Base-by-base conservation (phyloP, 2,888 invertebrate species). In the Isoperla grammatica region DNA sequence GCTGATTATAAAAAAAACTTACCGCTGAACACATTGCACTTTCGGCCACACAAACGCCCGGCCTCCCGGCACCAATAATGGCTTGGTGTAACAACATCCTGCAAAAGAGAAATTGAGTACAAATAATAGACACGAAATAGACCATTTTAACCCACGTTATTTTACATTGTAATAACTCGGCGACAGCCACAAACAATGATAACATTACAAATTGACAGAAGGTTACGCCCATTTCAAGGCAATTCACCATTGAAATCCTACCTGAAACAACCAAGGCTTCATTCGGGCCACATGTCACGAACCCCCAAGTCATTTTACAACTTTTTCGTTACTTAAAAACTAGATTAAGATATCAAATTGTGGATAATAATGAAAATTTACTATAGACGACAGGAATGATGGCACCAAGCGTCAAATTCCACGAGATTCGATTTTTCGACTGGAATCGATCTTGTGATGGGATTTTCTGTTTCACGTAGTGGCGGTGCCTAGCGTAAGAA, bases 31-130 rank as follows among this genome's bases (percentile, higher is more conserved):
- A 74, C 83, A 84, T 73, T 92, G 91, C 65, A 97, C 82, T 8
- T 88, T 81, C 2, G 98, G 98, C 95, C 95, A 96, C 13, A 98
- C 96, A 77, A 97, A 98, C 20, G 95, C 95, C 57, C 97, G 82
- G 9, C 98, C 98, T 63, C 98, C 98, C 42, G 96, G 95, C 57
- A 98, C 91, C 66, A 97, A 78, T 57, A 93, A 78, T 42, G 97
- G 97, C 75, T 93, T 93, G 69, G 88, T 84, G 75, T 95, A 92
- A 74, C 95, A 96, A 76, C 95, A 96, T 84, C 96, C 97, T 96
- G 72, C 39, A 76, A 74, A 68, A 23, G n/a, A 23, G 23, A 2
- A 17, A 48, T 1, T 15, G n/a, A 40, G 4, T 46, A 46, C 46
- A 12, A 29, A 1, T 3, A 6, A 8, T 50, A 1, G 20, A 46